Conservation (phyloP, 2,797 vertebrate genomes). For the Diplodus puntazzo region DNA sequence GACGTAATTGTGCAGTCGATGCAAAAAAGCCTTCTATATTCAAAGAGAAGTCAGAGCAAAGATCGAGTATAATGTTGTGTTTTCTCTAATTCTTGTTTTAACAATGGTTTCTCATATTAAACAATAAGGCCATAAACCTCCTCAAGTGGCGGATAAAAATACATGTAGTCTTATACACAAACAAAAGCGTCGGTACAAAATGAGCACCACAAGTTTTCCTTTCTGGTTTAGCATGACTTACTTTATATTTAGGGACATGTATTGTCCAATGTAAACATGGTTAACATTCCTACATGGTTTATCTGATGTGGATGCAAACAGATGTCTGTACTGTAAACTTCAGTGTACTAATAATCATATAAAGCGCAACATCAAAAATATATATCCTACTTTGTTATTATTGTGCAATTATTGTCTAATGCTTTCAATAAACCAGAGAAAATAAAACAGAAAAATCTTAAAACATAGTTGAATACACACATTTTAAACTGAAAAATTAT, state of each 20-base stretch:
- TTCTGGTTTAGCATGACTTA: not conserved
- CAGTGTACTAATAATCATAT: not conserved
- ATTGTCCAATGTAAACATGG: not conserved
- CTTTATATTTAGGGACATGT: not conserved
- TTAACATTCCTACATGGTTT: not conserved
- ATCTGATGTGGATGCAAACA: not conserved
- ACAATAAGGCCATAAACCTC: not conserved
- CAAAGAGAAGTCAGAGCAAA: too few relatives aligned
- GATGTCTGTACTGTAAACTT: not conserved
- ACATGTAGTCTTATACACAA: too few relatives aligned
- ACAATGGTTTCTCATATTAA: not conserved
- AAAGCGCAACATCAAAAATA: not conserved
- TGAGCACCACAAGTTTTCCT: not conserved
- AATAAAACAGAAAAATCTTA: too few relatives aligned
- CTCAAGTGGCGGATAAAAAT: not conserved
- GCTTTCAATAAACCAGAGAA: not conserved
- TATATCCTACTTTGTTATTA: not conserved
- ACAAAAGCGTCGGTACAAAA: not conserved
- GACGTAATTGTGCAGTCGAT: conserved; percentile 67
- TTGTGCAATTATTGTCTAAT: not conserved
- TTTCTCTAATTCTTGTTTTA: too few relatives aligned
- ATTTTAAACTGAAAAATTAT: not conserved
- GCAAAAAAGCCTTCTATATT: not conserved
- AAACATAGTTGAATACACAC: not conserved
- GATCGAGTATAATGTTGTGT: too few relatives aligned